Base-by-base conservation (phyloP, 2,888 invertebrate species). In the Brachyopa scutellaris region DNA sequence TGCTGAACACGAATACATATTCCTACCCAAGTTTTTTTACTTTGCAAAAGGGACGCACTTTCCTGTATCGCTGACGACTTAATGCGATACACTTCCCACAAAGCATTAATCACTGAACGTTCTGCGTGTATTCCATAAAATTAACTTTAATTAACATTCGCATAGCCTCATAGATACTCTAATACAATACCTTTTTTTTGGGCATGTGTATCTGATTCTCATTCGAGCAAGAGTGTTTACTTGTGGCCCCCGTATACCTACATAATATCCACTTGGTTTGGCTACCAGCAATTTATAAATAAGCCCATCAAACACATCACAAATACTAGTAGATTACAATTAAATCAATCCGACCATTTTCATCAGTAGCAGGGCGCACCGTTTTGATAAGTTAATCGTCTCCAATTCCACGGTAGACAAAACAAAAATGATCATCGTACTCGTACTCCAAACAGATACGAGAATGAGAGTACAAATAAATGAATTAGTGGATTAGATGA, bases 401-500 rank as follows among this genome's bases (percentile, higher is more conserved):
- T 66, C 19, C 40, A 21, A 7, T 53, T 51, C 8, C 21, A 53
- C 7, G 66, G 9, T 47, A 61, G 26, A 8, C 31, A 33, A 36
- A 38, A 51, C 40, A 38, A 64, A 64, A 51, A 36, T 11, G 36
- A 13, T 53, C 40, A 29, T 2, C 7, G n/a, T 8, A n/a, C 29
- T 15, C 13, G 29, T 49, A n/a, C 36, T 8, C 11, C n/a, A 49
- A 9, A 2, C 26, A 17, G 33, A 17, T 15, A 38, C 36, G 29
- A 66, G 29, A 66, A 40, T 17, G 29, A 21, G 19, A 64, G 51
- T 40, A 38, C 38, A 62, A 38, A 66, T 26, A 21, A 31, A 53
- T 66, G 40, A 53, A 64, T 64, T 53, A 66, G 33, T 21, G 53
- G 53, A 53, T 66, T 51, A 66, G 66, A 66, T 66, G 42, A 66